A percentile compares a stretch with the other conserved stretches of the same genome.
Conservation (phyloP, 2,797 vertebrate species). For the Malurus splendens region DNA sequence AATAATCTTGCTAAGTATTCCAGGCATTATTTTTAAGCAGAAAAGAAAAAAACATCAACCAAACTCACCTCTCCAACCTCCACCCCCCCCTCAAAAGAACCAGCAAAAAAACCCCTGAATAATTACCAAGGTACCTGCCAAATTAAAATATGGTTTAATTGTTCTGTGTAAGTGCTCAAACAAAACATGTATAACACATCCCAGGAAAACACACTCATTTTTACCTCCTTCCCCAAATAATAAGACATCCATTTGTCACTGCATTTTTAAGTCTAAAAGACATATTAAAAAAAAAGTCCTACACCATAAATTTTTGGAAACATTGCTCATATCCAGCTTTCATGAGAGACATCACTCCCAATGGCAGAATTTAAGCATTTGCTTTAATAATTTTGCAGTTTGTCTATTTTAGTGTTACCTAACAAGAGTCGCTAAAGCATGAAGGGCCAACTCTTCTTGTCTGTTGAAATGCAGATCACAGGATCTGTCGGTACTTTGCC, state of each 20-base stretch:
- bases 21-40: background rate
- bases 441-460: background rate
- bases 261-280: background rate
- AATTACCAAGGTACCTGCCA: background rate
- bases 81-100: fast-evolving
- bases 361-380: background rate
- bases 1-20: background rate
- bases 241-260: background rate
- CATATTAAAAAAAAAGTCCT: background rate
- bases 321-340: background rate
- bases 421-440: background rate
- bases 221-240: background rate
- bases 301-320: background rate
- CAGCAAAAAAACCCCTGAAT: background rate
- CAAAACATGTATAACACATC: background rate
- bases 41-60: background rate
- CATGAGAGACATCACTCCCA: background rate
- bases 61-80: fast-evolving
- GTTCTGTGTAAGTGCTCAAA: background rate
- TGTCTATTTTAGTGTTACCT: background rate
- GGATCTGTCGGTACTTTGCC: background rate
- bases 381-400: background rate
- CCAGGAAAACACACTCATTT: background rate
- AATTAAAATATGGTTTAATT: background rate
- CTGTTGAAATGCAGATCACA: background rate